phyloP scores from a whole-genome alignment of 2,797 vertebrate species.

The Garrulus glandarius region DNA sequence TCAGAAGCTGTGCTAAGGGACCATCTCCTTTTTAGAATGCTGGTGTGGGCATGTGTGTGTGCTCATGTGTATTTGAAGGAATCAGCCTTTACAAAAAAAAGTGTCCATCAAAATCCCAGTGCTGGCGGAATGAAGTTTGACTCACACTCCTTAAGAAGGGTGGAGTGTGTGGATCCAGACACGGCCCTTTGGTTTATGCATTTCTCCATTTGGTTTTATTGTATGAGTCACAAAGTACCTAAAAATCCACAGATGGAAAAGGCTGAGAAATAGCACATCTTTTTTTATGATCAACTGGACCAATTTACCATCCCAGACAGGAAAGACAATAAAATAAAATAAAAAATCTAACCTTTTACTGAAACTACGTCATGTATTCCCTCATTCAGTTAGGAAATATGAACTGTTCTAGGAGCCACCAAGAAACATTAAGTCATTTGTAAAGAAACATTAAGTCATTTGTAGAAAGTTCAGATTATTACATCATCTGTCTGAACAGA shows the following conservation, averaged over 20 bases:
- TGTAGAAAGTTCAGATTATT: slow-evolving; percentile 18
- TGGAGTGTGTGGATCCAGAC: not conserved
- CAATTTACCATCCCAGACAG: not conserved
- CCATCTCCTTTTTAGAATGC: not conserved
- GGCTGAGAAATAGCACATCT: not conserved
- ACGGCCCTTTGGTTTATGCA: not conserved
- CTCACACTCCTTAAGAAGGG: not conserved
- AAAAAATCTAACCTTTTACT: not conserved
- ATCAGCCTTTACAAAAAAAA: not conserved
- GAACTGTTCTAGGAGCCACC: slow-evolving; percentile 10
- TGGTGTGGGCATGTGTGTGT: not conserved
- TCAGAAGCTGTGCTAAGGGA: not conserved
- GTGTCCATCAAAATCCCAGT: not conserved
- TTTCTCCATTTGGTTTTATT: not conserved
- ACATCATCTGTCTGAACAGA: slow-evolving; percentile 1
- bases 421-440: slow-evolving; percentile 15
- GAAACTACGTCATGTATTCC: not conserved
- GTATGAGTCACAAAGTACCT: not conserved
- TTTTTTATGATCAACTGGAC: not conserved
- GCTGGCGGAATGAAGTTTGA: not conserved
- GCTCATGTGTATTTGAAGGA: not conserved
- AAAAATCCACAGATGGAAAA: not conserved
- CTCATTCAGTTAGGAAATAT: not conserved
- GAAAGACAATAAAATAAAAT: not conserved
- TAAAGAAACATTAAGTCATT: slow-evolving; percentile 13